Evolutionary conservation across 2,888 invertebrate species (phyloP).

Genomic region (Nemoura dubitans): DNA sequence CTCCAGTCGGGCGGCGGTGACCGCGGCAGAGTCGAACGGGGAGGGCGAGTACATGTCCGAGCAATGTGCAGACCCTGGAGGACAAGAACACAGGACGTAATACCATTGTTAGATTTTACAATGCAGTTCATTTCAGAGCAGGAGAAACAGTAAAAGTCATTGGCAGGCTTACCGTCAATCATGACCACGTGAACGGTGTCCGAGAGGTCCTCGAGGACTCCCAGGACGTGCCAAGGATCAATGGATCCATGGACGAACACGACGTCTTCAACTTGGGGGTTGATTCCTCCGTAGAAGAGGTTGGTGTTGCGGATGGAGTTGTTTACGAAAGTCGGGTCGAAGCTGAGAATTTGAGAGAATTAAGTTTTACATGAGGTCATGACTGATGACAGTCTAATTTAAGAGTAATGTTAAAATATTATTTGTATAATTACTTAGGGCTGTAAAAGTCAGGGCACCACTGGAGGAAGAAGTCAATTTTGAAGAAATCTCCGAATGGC

Average conservation of each 20-base stretch:
- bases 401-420: not conserved
- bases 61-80: slow-evolving; percentile 47
- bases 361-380: not conserved
- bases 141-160: no score
- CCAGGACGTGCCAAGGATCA: slow-evolving; percentile 68
- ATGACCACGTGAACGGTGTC: slow-evolving; percentile 18
- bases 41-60: not conserved
- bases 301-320: slow-evolving; percentile 61
- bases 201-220: slow-evolving; percentile 59
- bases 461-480: slow-evolving; percentile 63
- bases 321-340: slow-evolving; percentile 56
- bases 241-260: slow-evolving; percentile 68
- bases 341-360: slow-evolving; percentile 52
- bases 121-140: no score
- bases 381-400: not conserved
- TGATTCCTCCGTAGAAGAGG: slow-evolving; percentile 62
- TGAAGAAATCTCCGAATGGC: slow-evolving; percentile 68
- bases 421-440: slow-evolving; percentile 55
- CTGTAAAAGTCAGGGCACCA: slow-evolving; percentile 63
- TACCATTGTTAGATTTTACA: no score
- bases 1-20: not conserved
- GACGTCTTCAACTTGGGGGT: slow-evolving; percentile 65
- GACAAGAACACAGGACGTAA: slow-evolving; percentile 41
- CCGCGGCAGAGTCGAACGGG: not conserved
- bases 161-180: slow-evolving; percentile 40